Evolutionary conservation across 1,140 invertebrate species (phyloP), one percentile per base, ranked within the genome.

Genomic region (Tetragnatha versicolor): DNA sequence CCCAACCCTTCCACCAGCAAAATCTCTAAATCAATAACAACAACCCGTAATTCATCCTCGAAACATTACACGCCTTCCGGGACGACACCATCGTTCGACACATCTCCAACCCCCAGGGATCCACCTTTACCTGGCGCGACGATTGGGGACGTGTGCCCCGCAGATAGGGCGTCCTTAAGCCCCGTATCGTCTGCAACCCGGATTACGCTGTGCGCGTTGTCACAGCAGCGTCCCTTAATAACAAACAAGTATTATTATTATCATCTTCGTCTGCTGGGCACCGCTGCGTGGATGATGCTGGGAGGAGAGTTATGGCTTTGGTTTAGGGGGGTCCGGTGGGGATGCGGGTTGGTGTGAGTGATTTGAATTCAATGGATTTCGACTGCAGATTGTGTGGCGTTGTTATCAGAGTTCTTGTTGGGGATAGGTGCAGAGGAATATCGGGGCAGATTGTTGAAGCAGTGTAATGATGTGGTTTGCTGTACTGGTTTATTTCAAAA

Each of bases 211-310:
- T n/a, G n/a, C n/a, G n/a, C 29, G 35, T 58, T 58, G 55, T 58
- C 55, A 33, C 29, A 27, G 55, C 22, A 33, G 29, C 35, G 55
- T n/a, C n/a, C n/a, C 55, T 58, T 58, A 58, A 58, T 58, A 58
- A 58, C 55, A 58, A 58, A 58, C 55, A 58, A 7, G 55, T 31
- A 58, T 58, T 58, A 58, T 58, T n/a, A n/a, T n/a, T n/a, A n/a
- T n/a, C n/a, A n/a, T n/a, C n/a, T n/a, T n/a, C n/a, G n/a, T n/a
- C n/a, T n/a, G n/a, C n/a, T n/a, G n/a, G n/a, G n/a, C n/a, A n/a
- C n/a, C n/a, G n/a, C 55, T 58, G 31, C 29, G 7, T 42, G 7
- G 39, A 17, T 42, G 17, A 42, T 42, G 31, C 29, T 14, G n/a
- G n/a, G n/a, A n/a, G n/a, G n/a, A n/a, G n/a, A n/a, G n/a, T n/a